These are phyloP conservation scores for Chelonus insularis DNA, from an alignment of 1,140 invertebrate species.

Conservation along the genomic window DNA sequence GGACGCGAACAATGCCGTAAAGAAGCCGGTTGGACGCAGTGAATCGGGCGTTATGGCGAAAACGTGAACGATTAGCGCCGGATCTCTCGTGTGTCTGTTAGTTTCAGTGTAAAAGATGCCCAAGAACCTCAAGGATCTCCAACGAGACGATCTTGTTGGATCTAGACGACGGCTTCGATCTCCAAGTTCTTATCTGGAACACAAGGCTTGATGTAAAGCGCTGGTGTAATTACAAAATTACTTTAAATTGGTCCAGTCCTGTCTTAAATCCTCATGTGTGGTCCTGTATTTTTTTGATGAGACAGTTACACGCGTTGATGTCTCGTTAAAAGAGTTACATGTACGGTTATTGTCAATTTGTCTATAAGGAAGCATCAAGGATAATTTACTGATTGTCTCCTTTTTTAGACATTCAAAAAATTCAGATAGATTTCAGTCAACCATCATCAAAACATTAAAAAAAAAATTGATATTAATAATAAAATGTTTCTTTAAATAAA, in stretches of 20 bases:
- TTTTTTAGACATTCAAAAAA: too few relatives aligned
- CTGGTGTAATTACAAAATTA: slow-evolving; percentile 41
- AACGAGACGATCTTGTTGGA: not conserved
- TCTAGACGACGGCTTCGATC: slow-evolving; percentile 20
- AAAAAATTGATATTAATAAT: too few relatives aligned
- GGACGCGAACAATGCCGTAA: slow-evolving; percentile 53
- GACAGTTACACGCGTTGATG: slow-evolving; percentile 14
- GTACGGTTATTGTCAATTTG: slow-evolving; percentile 7
- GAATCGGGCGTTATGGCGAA: slow-evolving; percentile 56
- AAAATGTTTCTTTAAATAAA: too few relatives aligned
- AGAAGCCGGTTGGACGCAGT: slow-evolving; percentile 44
- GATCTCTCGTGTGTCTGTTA: slow-evolving; percentile 46
- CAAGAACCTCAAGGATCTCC: not conserved
- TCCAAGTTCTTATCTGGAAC: slow-evolving; percentile 11
- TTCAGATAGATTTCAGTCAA: too few relatives aligned
- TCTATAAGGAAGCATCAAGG: not conserved
- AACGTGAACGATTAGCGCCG: slow-evolving; percentile 59
- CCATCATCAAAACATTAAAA: too few relatives aligned
- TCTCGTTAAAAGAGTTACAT: not conserved
- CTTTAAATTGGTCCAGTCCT: slow-evolving; percentile 39
- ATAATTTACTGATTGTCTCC: too few relatives aligned
- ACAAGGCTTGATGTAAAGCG: slow-evolving; percentile 6
- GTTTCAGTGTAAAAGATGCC: slow-evolving; percentile 23
- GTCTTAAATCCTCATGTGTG: slow-evolving; percentile 43
- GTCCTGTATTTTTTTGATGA: slow-evolving; percentile 35